Evolutionary conservation across 2,113 vertebrate genomes (phyloP).

Genomic region (Pachypanchax playfairii): DNA sequence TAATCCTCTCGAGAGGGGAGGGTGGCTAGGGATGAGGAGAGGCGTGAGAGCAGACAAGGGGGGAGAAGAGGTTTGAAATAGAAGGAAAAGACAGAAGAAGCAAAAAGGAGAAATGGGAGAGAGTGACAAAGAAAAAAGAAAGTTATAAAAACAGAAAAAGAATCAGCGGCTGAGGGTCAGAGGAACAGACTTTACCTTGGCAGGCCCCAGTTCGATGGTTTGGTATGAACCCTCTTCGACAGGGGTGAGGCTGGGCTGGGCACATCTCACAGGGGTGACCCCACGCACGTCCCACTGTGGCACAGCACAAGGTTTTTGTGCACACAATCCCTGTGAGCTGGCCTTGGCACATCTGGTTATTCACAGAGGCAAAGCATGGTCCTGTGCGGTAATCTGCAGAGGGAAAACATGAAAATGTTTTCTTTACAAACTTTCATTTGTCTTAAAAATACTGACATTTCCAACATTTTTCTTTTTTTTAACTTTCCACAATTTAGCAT

Average conservation of each 20-base stretch:
- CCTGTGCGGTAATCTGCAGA: conserved; percentile 94
- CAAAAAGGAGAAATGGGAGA: conserved; percentile 7
- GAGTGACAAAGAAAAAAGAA: conserved; percentile 17
- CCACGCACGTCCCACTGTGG: conserved; percentile 96
- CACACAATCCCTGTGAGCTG: conserved; percentile 97
- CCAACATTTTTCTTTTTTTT: no score
- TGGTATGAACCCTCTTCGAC: conserved; percentile 95
- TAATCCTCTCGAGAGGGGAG: conserved; percentile 68
- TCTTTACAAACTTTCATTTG: conserved; percentile 12
- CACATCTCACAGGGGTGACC: conserved; percentile 99
- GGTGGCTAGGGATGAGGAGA: conserved; percentile 45
- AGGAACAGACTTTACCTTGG: conserved; percentile 86
- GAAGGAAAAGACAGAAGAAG: conserved; percentile 17
- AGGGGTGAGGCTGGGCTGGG: conserved; percentile 95
- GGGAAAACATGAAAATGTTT: not conserved
- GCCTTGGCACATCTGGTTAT: conserved; percentile 99
- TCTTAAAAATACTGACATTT: no score
- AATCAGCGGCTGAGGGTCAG: conserved; percentile 25
- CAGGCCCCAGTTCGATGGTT: conserved; percentile 96
- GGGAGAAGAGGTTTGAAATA: conserved; percentile 41
- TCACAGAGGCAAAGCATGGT: conserved; percentile 94
- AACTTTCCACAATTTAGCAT: no score
- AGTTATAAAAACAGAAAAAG: conserved; percentile 41
- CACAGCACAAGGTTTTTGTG: conserved; percentile 97
- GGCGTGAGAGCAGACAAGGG: conserved; percentile 43